Evolutionary conservation across 2,797 vertebrate species (phyloP).

Genomic region (Bucorvus abyssinicus): DNA sequence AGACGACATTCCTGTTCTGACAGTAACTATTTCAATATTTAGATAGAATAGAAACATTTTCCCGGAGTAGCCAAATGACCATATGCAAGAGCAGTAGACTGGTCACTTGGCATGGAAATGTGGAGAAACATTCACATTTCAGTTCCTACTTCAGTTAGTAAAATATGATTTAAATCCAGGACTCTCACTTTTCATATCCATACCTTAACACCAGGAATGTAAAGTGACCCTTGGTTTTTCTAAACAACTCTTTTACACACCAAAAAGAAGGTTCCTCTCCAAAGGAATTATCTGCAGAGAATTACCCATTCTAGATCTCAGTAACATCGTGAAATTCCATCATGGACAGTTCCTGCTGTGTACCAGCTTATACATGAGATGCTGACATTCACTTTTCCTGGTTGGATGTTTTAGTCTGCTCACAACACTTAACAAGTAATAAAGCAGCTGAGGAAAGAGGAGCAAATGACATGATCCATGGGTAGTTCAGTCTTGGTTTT

Average conservation of each 20-base stretch:
- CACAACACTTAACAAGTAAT: not conserved
- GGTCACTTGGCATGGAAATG: not conserved
- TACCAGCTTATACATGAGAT: not conserved
- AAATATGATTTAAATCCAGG: not conserved
- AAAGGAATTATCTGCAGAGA: not conserved
- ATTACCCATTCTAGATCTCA: not conserved
- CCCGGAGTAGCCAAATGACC: not conserved
- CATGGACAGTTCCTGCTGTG: not conserved
- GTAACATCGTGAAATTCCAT: not conserved
- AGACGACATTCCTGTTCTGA: not conserved
- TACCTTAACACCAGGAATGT: not conserved
- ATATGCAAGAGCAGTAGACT: accelerated
- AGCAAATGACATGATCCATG: not conserved
- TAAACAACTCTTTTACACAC: not conserved
- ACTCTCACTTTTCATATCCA: not conserved
- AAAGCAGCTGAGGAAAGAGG: not conserved
- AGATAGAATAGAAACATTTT: not conserved
- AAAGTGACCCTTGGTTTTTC: not conserved
- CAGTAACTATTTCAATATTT: not conserved
- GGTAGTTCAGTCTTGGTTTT: not conserved
- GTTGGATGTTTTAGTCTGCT: not conserved
- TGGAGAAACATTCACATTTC: not conserved
- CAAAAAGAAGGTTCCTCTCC: not conserved
- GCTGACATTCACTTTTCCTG: not conserved
- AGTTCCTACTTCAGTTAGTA: not conserved